Percentiles rank a stretch among this genome's conserved stretches.
Conservation (phyloP, 2,113 vertebrate genomes). For the Tragelaphus imberbis region DNA sequence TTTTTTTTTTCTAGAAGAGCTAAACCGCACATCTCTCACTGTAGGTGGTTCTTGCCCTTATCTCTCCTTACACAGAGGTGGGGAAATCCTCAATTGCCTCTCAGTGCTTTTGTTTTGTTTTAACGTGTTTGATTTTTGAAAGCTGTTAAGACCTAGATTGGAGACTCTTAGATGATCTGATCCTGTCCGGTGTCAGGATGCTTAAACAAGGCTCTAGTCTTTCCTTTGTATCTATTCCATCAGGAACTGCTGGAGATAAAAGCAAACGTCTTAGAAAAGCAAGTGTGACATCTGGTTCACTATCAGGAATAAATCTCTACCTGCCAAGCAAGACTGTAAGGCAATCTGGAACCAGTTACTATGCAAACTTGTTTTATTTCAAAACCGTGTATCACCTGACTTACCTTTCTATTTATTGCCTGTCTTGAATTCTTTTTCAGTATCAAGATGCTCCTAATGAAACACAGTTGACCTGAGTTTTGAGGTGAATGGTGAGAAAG, state of each 20-base stretch:
- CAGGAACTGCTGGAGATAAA: conserved; percentile 74
- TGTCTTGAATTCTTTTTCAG: conserved; percentile 51
- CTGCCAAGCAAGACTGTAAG: conserved; percentile 71
- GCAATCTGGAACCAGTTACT: conserved; percentile 72
- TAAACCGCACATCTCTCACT: neutral
- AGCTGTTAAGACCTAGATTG: conserved; percentile 53
- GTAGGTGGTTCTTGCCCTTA: neutral
- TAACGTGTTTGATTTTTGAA: conserved; percentile 40
- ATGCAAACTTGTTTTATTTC: conserved; percentile 69
- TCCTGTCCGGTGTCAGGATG: conserved; percentile 53
- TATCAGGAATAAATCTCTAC: conserved; percentile 78
- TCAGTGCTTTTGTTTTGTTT: neutral
- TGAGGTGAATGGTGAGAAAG: conserved; percentile 40
- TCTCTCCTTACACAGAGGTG: neutral
- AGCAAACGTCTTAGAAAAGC: conserved; percentile 75
- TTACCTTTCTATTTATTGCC: conserved; percentile 68
- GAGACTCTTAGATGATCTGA: conserved; percentile 66
- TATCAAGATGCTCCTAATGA: conserved; percentile 57
- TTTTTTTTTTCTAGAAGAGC: neutral
- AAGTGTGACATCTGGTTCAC: conserved; percentile 75
- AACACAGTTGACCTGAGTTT: conserved; percentile 40
- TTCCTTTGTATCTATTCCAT: conserved; percentile 66
- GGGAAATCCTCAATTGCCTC: neutral
- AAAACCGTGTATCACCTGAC: conserved; percentile 66
- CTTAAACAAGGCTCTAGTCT: conserved; percentile 68